Evolutionary conservation across 2,888 invertebrate species (phyloP).

Genomic region (Trichogramma evanescens): DNA sequence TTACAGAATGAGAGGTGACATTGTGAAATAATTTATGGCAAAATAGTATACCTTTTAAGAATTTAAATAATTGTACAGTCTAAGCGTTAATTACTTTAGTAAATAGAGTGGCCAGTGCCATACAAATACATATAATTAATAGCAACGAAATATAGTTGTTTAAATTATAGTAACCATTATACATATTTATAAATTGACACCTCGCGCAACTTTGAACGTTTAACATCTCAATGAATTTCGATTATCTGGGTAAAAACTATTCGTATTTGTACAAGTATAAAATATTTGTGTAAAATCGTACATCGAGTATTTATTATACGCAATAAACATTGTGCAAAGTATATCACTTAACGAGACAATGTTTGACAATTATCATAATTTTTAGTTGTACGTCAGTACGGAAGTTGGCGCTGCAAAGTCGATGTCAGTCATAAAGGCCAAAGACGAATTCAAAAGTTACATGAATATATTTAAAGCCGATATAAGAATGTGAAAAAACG

Average conservation of each 20-base stretch:
- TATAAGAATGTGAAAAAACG: slow-evolving; percentile 37
- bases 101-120: slow-evolving; percentile 25
- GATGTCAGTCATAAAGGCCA: slow-evolving; percentile 23
- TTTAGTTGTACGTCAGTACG: slow-evolving; percentile 11
- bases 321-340: too few species aligned
- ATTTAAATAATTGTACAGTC: too few species aligned
- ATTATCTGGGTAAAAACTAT: too few species aligned
- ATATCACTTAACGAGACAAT: too few species aligned
- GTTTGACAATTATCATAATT: background rate
- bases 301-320: too few species aligned
- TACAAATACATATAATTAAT: slow-evolving; percentile 38
- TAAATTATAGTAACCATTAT: slow-evolving; percentile 32
- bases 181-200: slow-evolving; percentile 22
- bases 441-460: slow-evolving; percentile 33
- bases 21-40: slow-evolving; percentile 11
- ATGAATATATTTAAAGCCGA: slow-evolving; percentile 26
- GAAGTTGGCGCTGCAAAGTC: slow-evolving; percentile 2
- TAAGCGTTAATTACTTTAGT: too few species aligned
- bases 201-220: slow-evolving; percentile 16
- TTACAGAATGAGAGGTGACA: background rate
- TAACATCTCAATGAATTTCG: too few species aligned
- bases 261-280: too few species aligned
- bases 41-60: background rate
- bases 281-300: too few species aligned
- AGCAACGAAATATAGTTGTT: slow-evolving; percentile 35